These are phyloP conservation scores for Zelostemma sp. DNA, from an alignment of 1,140 invertebrate species.

Conservation along the genomic window DNA sequence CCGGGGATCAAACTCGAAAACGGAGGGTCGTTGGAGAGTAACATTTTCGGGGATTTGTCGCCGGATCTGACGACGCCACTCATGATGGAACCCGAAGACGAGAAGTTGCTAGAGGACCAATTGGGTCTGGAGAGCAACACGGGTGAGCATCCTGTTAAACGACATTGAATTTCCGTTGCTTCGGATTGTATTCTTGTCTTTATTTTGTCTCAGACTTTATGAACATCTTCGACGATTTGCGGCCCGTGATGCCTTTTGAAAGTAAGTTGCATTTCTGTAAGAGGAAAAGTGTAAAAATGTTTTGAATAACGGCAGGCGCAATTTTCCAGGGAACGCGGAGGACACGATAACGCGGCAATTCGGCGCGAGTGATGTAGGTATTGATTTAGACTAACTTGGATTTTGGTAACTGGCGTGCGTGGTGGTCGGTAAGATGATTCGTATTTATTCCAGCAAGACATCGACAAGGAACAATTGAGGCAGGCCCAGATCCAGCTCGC, in stretches of 20 bases:
- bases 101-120: constrained; percentile 12
- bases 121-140: neutral
- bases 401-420: too few species aligned
- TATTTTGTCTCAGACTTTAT: constrained; percentile 53
- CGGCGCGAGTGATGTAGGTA: constrained; percentile 53
- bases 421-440: too few species aligned
- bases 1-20: neutral
- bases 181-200: too few species aligned
- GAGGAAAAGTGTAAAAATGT: too few species aligned
- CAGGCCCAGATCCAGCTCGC: constrained; percentile 54
- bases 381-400: neutral
- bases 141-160: too few species aligned
- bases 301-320: neutral
- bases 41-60: neutral
- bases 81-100: neutral
- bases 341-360: constrained; percentile 48
- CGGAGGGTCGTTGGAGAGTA: neutral
- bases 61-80: neutral
- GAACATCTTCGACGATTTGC: constrained; percentile 57
- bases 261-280: constrained; percentile 47
- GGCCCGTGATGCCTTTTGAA: constrained; percentile 50
- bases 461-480: constrained; percentile 54
- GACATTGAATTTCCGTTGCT: too few species aligned
- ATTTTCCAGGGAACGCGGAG: neutral
- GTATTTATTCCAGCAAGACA: constrained; percentile 44